Conservation (phyloP, 2,797 vertebrate species). For the Decapterus maruadsi region DNA sequence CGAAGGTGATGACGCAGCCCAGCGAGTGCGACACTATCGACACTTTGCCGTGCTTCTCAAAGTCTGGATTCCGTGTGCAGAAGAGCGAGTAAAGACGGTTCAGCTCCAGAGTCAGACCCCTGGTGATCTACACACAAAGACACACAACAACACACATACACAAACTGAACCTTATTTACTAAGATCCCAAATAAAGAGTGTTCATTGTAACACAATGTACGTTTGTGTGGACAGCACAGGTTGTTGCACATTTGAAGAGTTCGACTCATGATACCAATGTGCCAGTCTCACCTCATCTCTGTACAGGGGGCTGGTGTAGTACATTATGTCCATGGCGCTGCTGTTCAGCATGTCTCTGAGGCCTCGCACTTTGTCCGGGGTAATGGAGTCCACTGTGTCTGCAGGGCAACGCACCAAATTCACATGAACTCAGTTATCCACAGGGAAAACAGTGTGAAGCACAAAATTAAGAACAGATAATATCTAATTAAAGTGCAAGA, state of each 20-base stretch:
- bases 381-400: conserved; percentile 98
- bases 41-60: conserved; percentile 93
- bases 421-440: background rate
- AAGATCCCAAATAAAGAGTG: no score
- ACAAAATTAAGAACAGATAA: no score
- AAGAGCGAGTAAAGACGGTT: conserved; percentile 95
- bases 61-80: conserved; percentile 95
- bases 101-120: conserved; percentile 94
- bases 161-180: background rate
- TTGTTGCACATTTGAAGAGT: no score
- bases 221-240: no score
- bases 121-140: conserved; percentile 88
- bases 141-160: conserved; percentile 10
- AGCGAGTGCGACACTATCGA: conserved; percentile 97
- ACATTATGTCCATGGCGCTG: conserved; percentile 99
- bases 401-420: conserved; percentile 18
- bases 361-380: conserved; percentile 95
- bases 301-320: conserved; percentile 97
- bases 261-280: no score
- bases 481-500: no score
- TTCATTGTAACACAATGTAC: no score
- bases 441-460: no score
- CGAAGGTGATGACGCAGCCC: conserved; percentile 97
- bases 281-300: conserved; percentile 92
- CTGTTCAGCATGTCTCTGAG: conserved; percentile 97